A percentile compares a stretch with the other conserved stretches of the same genome.
Evolutionary conservation across 2,797 vertebrate genomes (phyloP).

Genomic region (Chaetodon trifasciatus): DNA sequence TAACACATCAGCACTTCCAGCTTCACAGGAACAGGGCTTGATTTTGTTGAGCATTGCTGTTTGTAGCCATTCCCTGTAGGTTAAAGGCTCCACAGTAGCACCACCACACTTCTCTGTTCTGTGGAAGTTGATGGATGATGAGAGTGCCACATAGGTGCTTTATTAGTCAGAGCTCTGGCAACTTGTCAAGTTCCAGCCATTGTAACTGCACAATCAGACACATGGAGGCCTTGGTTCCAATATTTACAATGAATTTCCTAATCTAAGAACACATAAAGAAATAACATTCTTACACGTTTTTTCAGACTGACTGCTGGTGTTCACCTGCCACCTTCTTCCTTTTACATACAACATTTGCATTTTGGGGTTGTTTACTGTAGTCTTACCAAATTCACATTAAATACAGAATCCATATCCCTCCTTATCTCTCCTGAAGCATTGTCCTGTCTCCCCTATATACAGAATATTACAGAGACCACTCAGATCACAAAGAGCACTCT

Average conservation of each 20-base stretch:
- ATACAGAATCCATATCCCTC: neutral
- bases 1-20: constrained; percentile 15
- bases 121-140: neutral
- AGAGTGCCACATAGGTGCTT: neutral
- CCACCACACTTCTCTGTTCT: neutral
- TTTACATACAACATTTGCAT: neutral
- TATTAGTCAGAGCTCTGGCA: neutral
- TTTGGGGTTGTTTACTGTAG: neutral
- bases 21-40: neutral
- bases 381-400: neutral
- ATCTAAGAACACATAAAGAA: neutral
- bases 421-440: neutral
- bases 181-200: neutral
- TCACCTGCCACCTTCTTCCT: neutral
- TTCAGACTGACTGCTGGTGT: neutral
- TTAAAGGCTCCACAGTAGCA: neutral
- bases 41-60: neutral
- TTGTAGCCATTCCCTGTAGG: neutral
- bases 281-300: neutral
- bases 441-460: neutral
- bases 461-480: neutral
- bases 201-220: neutral
- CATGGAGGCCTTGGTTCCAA: neutral
- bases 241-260: neutral
- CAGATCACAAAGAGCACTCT: neutral